Evolutionary conservation across 2,113 vertebrate genomes (phyloP).

Genomic region (Pterocles burchelli): DNA sequence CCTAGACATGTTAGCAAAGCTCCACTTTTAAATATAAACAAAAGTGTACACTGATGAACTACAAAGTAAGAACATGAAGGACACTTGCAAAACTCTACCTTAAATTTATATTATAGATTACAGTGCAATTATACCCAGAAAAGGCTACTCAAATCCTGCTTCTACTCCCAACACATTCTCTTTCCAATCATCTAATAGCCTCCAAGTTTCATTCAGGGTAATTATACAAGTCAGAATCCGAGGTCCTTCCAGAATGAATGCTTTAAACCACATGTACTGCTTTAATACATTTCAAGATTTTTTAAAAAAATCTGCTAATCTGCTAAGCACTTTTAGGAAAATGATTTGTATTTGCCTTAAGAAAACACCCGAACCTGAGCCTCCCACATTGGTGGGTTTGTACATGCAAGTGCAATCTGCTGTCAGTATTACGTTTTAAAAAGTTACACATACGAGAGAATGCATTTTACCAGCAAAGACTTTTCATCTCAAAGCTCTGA

Average conservation of each 20-base stretch:
- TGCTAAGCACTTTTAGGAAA: neutral
- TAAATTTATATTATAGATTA: neutral
- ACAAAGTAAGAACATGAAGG: neutral
- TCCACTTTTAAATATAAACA: neutral
- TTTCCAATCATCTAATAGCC: neutral
- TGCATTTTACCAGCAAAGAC: neutral
- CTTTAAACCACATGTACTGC: neutral
- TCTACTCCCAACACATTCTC: neutral
- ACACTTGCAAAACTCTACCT: neutral
- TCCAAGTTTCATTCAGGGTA: neutral
- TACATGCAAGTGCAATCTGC: neutral
- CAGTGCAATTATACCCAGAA: neutral
- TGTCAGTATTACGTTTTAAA: rapidly evolving
- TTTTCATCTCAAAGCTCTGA: neutral
- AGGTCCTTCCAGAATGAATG: neutral
- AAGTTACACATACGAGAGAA: neutral
- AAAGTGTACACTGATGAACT: neutral
- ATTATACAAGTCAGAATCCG: neutral
- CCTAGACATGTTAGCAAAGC: neutral
- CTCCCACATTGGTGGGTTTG: neutral
- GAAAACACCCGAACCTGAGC: neutral
- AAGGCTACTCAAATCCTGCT: neutral
- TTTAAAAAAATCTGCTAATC: neutral
- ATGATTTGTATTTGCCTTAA: neutral
- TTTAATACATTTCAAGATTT: neutral